A percentile compares a stretch with the other conserved stretches of the same genome.
phyloP scores from a whole-genome alignment of 2,113 vertebrate genomes.

The Triplophysa siluroides region DNA sequence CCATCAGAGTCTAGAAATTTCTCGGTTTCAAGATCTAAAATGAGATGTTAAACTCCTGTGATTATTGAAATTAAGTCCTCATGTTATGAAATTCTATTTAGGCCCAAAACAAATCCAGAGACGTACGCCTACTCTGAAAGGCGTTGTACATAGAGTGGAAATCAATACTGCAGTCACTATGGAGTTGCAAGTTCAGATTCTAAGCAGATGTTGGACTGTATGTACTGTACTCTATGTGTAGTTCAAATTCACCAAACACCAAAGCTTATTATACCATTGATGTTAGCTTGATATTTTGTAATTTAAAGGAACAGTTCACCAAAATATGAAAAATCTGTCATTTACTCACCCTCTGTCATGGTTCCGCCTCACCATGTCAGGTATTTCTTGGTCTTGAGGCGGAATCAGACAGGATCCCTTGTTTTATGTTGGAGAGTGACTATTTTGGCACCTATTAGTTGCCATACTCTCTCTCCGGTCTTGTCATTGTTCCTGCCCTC shows the following conservation, averaged over 20 bases:
- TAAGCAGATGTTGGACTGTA: slow-evolving; percentile 20
- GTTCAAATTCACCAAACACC: not conserved
- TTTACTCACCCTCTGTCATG: too few relatives aligned
- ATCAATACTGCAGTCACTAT: slow-evolving; percentile 29
- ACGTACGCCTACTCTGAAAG: not conserved
- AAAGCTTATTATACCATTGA: not conserved
- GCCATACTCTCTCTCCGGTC: too few relatives aligned
- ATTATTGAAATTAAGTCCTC: not conserved
- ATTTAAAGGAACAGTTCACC: too few relatives aligned
- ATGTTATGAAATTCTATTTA: slow-evolving; percentile 23
- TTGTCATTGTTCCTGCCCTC: too few relatives aligned
- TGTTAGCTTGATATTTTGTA: not conserved
- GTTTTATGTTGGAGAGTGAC: too few relatives aligned
- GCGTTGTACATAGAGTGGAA: slow-evolving; percentile 1
- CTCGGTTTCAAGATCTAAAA: not conserved
- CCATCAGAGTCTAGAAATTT: not conserved
- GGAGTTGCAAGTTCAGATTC: not conserved
- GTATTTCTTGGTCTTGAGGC: too few relatives aligned
- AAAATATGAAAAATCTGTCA: too few relatives aligned
- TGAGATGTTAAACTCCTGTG: slow-evolving; percentile 4
- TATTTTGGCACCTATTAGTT: too few relatives aligned
- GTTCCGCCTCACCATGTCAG: too few relatives aligned
- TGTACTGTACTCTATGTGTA: not conserved
- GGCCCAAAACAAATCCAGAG: not conserved
- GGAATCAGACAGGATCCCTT: too few relatives aligned